Evolutionary conservation across 64 coral and sea anemone species (phyloP).

Genomic region (Stichodactyla mertensii): DNA sequence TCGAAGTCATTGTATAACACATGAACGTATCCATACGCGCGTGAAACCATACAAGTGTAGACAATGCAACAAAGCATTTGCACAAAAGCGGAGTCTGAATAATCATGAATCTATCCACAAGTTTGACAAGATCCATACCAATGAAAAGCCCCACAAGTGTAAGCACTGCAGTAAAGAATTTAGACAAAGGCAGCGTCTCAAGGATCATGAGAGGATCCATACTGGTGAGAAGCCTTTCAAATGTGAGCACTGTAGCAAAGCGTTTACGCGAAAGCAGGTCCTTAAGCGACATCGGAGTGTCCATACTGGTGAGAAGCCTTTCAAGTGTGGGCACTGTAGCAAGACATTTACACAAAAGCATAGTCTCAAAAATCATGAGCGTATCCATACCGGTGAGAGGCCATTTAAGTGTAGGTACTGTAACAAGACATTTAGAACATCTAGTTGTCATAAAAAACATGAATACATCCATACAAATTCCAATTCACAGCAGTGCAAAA

Average conservation of each 20-base stretch:
- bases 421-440: background rate
- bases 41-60: background rate
- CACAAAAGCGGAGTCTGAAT: too few relatives aligned
- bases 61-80: background rate
- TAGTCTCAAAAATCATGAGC: background rate
- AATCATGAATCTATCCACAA: too few relatives aligned
- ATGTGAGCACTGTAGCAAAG: slow-evolving; percentile 22
- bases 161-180: too few relatives aligned
- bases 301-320: background rate
- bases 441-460: background rate
- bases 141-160: too few relatives aligned
- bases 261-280: background rate
- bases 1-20: background rate
- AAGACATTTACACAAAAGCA: background rate
- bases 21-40: background rate
- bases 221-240: background rate
- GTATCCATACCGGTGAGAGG: background rate
- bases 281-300: too few relatives aligned
- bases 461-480: too few relatives aligned
- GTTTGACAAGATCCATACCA: too few relatives aligned
- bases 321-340: background rate
- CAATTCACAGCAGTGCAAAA: background rate
- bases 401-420: background rate
- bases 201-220: too few relatives aligned
- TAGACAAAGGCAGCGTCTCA: too few relatives aligned